Conservation (phyloP, 2,888 invertebrate genomes). For the Zygogramma bicolorata region DNA sequence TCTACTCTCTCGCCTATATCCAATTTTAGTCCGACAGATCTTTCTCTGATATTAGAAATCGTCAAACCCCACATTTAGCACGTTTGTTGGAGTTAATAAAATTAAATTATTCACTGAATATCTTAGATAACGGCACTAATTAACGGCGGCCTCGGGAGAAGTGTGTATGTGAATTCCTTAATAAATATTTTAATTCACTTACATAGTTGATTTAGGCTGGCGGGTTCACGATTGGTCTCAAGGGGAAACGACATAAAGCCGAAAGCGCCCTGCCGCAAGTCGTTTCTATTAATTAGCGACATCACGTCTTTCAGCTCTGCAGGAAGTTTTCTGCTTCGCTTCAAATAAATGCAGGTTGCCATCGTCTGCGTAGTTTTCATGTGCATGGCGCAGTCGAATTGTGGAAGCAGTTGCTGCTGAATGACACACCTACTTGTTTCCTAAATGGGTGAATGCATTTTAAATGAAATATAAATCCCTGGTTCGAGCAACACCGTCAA, state of each 20-base stretch:
- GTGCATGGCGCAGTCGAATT: neutral
- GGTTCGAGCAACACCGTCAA: no score
- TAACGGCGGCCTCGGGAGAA: constrained; percentile 62
- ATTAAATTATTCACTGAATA: constrained; percentile 55
- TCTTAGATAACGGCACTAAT: constrained; percentile 63
- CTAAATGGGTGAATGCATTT: no score
- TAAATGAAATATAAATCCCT: no score
- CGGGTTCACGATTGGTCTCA: constrained; percentile 63
- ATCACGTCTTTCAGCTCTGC: constrained; percentile 60
- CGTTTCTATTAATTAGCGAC: constrained; percentile 65
- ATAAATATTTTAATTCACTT: constrained; percentile 68
- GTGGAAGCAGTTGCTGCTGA: neutral
- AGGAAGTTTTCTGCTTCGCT: constrained; percentile 39
- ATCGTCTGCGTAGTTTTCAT: constrained; percentile 37
- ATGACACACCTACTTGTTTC: neutral
- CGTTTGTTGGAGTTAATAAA: constrained; percentile 41
- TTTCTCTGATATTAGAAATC: neutral
- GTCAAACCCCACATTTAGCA: constrained; percentile 26
- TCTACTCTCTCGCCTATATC: neutral
- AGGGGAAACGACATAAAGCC: constrained; percentile 63
- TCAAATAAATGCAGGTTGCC: constrained; percentile 37
- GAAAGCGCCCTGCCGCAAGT: constrained; percentile 61
- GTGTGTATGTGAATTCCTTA: constrained; percentile 66
- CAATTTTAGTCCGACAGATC: neutral
- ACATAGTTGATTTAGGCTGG: constrained; percentile 66